phyloP scores from a whole-genome alignment of 2,113 vertebrate species.

The Myrmophylax atrothorax region DNA sequence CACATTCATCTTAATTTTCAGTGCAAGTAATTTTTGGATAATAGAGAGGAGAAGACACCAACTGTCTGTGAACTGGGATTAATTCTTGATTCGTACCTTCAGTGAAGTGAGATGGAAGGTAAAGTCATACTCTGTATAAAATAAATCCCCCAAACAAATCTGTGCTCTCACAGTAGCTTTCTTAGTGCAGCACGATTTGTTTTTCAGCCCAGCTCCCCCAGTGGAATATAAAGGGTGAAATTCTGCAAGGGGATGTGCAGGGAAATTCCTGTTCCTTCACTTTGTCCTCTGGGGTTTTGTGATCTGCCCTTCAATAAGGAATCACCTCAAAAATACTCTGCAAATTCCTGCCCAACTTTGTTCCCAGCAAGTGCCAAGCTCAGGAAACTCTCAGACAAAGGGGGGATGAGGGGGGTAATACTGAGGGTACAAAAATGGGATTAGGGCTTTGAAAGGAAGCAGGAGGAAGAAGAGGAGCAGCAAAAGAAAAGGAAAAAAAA shows the following conservation, averaged over 20 bases:
- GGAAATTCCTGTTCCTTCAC: neutral
- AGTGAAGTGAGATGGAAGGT: neutral
- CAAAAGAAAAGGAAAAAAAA: constrained; percentile 30
- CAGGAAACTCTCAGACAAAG: constrained; percentile 38
- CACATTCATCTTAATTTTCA: neutral
- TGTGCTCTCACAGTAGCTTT: neutral
- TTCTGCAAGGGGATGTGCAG: neutral
- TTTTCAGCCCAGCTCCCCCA: neutral
- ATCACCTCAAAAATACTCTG: neutral
- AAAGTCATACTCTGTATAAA: neutral
- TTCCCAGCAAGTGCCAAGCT: constrained; percentile 36
- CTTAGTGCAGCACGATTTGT: neutral
- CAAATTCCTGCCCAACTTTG: constrained; percentile 8
- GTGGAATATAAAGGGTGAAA: neutral
- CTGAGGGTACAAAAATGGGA: constrained; percentile 54
- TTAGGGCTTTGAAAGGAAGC: constrained; percentile 50
- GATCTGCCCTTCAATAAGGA: neutral
- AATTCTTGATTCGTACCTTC: neutral
- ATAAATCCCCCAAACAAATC: neutral
- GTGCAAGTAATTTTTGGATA: neutral
- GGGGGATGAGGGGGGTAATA: neutral
- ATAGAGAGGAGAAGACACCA: neutral
- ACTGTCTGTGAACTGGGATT: neutral
- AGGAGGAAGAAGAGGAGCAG: constrained; percentile 32
- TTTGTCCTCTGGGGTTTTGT: neutral